Evolutionary conservation across 92 coral and sea anemone genomes (phyloP).

Genomic region (Desmophyllum pertusum): DNA sequence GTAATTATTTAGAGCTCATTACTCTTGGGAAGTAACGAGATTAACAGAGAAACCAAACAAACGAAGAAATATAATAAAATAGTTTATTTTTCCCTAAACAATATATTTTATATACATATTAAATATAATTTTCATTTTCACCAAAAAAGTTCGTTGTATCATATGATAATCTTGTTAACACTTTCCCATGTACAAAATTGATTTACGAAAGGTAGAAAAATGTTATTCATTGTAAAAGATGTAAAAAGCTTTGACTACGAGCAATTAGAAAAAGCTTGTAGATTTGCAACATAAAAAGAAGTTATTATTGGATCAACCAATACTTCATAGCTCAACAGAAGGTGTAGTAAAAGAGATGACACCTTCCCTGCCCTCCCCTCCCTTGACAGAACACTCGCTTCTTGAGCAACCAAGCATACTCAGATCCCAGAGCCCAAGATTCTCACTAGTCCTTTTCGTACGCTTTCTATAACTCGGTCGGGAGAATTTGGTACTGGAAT

Average conservation of each 20-base stretch:
- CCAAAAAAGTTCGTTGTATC: not conserved
- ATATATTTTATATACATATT: not conserved
- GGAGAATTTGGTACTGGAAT: too few species aligned
- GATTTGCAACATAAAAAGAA: not conserved
- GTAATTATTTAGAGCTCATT: too few species aligned
- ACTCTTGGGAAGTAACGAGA: too few species aligned
- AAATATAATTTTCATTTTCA: not conserved
- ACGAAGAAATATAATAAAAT: not conserved
- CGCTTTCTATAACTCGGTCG: too few species aligned
- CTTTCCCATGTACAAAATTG: not conserved
- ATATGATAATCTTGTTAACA: not conserved
- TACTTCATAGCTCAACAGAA: too few species aligned
- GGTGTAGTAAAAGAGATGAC: too few species aligned
- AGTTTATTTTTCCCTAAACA: not conserved
- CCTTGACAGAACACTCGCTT: too few species aligned
- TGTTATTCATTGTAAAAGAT: not conserved
- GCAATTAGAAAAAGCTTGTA: not conserved
- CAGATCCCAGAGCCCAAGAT: too few species aligned
- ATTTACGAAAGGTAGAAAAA: conserved; percentile 1
- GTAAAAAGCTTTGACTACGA: not conserved
- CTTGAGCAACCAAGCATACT: too few species aligned
- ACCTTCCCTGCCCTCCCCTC: too few species aligned
- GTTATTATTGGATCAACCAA: not conserved
- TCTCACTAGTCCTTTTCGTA: too few species aligned
- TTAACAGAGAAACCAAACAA: not conserved